Percentiles rank a stretch among this genome's conserved stretches.
phyloP scores from a whole-genome alignment of 1,140 invertebrate genomes.

The Ladona fulva region DNA sequence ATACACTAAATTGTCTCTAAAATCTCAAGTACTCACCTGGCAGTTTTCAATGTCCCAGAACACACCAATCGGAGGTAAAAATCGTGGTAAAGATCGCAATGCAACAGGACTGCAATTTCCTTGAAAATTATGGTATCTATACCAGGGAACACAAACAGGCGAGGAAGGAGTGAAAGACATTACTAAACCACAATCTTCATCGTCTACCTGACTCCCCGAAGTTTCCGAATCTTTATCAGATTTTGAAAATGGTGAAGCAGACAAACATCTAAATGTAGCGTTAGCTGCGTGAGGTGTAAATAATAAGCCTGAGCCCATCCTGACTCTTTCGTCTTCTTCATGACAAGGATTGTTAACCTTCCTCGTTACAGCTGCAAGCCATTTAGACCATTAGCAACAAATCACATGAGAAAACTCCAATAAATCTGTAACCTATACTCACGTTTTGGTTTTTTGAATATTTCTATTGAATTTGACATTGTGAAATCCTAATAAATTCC shows the following conservation, averaged over 20 bases:
- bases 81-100: not conserved
- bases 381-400: not conserved
- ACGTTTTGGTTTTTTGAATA: not conserved
- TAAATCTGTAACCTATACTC: not conserved
- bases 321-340: not conserved
- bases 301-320: not conserved
- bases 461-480: not conserved
- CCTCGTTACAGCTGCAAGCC: not conserved
- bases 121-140: not conserved
- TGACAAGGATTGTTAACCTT: not conserved
- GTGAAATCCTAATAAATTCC: not conserved
- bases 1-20: constrained; percentile 12
- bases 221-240: not conserved
- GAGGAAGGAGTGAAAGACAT: not conserved
- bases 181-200: not conserved
- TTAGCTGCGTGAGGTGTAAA: not conserved
- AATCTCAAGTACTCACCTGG: constrained; percentile 37
- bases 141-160: not conserved
- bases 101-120: not conserved
- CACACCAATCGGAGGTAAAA: constrained; percentile 66
- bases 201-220: not conserved
- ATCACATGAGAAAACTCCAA: not conserved
- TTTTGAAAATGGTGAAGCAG: not conserved
- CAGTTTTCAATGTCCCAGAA: constrained; percentile 94
- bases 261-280: not conserved